phyloP scores from a whole-genome alignment of 1,140 invertebrate genomes.

The Pararge aegeria region DNA sequence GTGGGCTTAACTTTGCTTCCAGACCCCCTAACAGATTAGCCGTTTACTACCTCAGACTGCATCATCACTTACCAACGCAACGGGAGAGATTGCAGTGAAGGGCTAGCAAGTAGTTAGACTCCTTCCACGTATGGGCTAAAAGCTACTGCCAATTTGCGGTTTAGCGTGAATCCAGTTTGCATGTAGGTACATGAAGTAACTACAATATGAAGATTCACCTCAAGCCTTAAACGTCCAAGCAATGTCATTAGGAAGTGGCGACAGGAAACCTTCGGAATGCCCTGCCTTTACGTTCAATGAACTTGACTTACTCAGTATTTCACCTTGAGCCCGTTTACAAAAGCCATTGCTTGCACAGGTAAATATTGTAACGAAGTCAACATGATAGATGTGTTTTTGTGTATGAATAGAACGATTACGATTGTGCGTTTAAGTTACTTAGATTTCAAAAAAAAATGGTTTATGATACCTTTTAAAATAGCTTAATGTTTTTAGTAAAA shows the following conservation, averaged over 20 bases:
- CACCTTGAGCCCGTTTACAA: neutral
- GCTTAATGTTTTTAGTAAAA: no score
- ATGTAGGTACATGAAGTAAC: neutral
- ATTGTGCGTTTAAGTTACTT: neutral
- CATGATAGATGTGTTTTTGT: neutral
- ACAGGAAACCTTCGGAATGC: neutral
- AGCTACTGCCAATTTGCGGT: no score
- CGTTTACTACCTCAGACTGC: no score
- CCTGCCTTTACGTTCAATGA: neutral
- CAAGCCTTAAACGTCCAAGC: neutral
- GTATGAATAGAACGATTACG: neutral
- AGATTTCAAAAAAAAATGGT: neutral
- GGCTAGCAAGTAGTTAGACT: no score
- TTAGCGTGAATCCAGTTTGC: no score
- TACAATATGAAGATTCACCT: neutral
- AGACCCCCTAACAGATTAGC: no score
- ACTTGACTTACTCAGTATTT: neutral
- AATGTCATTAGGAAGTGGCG: neutral
- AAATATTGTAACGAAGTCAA: conserved; percentile 2
- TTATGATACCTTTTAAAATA: no score
- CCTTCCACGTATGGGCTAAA: no score
- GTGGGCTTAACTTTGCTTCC: no score
- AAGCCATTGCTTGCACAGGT: neutral
- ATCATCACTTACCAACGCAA: no score
- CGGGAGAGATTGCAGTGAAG: no score